phyloP scores from a whole-genome alignment of 2,888 invertebrate genomes.

The Helleia helle region DNA sequence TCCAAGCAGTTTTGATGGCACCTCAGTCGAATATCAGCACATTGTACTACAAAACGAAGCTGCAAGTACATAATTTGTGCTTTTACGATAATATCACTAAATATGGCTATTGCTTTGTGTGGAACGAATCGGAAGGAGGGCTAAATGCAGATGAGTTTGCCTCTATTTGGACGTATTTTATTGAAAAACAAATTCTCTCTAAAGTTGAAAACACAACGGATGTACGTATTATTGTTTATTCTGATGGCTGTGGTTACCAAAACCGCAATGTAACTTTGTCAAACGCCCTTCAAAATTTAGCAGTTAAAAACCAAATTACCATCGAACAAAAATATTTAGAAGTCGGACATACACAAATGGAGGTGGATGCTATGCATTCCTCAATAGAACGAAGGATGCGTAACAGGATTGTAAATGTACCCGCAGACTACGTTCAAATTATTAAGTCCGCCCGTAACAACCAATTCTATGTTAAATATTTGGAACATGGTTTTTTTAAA shows the following conservation, averaged over 20 bases:
- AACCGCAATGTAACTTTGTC: not conserved
- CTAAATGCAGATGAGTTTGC: conserved; percentile 1
- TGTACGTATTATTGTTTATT: too few species aligned
- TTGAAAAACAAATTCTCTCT: not conserved
- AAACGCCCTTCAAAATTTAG: not conserved
- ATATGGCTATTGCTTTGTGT: not conserved
- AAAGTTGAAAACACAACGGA: not conserved
- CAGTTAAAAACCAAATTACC: not conserved
- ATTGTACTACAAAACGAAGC: conserved; percentile 3
- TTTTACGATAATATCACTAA: not conserved
- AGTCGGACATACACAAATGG: conserved; percentile 7
- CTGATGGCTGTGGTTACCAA: not conserved
- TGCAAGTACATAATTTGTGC: conserved; percentile 3
- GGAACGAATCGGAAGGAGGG: not conserved
- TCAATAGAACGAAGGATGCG: not conserved
- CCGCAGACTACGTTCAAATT: not conserved
- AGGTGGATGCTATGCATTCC: conserved; percentile 5
- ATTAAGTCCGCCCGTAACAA: not conserved
- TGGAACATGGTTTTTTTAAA: not conserved
- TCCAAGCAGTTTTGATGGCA: not conserved
- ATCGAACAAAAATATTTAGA: conserved; percentile 8
- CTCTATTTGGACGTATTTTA: not conserved
- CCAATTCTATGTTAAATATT: not conserved
- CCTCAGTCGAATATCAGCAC: not conserved
- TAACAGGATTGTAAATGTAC: not conserved